Base-by-base conservation (phyloP, 1,140 invertebrate genomes). In the Neodiprion lecontei region DNA sequence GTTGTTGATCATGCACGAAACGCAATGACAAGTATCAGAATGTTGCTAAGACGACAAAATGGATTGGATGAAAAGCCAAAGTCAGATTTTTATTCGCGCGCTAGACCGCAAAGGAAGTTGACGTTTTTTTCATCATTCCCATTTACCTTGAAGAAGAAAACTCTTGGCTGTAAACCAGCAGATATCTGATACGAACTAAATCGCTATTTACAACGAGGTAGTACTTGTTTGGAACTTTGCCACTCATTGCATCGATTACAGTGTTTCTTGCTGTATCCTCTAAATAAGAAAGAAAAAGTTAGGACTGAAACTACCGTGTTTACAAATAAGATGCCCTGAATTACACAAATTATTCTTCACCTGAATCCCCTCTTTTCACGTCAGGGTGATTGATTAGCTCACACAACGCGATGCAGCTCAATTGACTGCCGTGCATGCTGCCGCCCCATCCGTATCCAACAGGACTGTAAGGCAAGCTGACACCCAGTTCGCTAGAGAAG, bases 351-450 rank as follows among this genome's bases (percentile, higher is more conserved):
- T 65, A 28, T 70, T 72, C 47, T 72, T 67, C 40, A 88, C 87
- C 78, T 72, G 81, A 79, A 76, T 87, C 84, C 75, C 84, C 83
- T 76, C 79, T 78, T 76, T 88, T 89, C 17, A 88, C 81, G 75
- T 93, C 90, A 10, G 91, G 90, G 81, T 94, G 91, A 85, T 95
- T 90, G 72, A 96, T 91, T 77, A 96, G 88, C 90, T 96, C 92
- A 88, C 95, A 94, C 28, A 96, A 84, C 14, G 95, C 95, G 23
- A 96, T 89, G 84, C 94, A 94, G 47, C 93, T 93, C 48, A 96
- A 86, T 73, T 93, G 90, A 23, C 91, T 90, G 7, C 95, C 95
- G 50, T 95, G 89, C 48, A 90, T 83, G 81, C 94, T 95, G 47
- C 91, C 91, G 9, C 92, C 91, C 94, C 95, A 95, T 10, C 91